Evolutionary conservation across 2,113 vertebrate species (phyloP).

Genomic region (Mirounga angustirostris): DNA sequence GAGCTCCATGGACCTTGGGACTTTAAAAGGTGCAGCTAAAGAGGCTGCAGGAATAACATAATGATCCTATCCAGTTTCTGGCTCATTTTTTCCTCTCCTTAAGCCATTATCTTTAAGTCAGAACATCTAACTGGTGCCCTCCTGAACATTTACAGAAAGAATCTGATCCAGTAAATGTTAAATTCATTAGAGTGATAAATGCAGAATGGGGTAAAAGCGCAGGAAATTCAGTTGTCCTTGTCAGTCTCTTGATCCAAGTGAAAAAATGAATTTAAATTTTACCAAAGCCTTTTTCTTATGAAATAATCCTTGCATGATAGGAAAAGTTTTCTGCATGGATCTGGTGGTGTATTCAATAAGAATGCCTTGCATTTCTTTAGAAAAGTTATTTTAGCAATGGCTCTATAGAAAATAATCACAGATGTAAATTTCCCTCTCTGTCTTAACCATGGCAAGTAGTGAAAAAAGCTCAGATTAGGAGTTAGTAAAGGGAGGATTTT

Average conservation of each 20-base stretch:
- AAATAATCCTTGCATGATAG: not conserved
- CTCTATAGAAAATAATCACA: not conserved
- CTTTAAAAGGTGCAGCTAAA: not conserved
- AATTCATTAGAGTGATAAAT: conserved; percentile 44
- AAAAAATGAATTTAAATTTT: conserved; percentile 47
- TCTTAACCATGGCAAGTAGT: not conserved
- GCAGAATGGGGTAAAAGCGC: not conserved
- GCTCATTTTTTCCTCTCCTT: not conserved
- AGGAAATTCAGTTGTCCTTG: not conserved
- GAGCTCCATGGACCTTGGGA: not conserved
- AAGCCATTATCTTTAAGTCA: not conserved
- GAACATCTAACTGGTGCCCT: not conserved
- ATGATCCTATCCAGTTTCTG: not conserved
- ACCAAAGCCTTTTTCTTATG: not conserved
- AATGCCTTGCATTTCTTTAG: not conserved
- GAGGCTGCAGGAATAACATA: not conserved
- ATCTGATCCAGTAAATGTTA: conserved; percentile 35
- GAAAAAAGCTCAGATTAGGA: not conserved
- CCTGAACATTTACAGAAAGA: conserved; percentile 6
- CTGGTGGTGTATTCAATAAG: not conserved
- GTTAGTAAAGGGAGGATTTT: not conserved
- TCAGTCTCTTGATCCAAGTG: not conserved
- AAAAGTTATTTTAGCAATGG: not conserved
- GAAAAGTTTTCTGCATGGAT: not conserved
- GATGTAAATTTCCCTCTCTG: not conserved